Evolutionary conservation across 2,113 vertebrate genomes (phyloP), one percentile per base, ranked within the genome.

Genomic region (Lepidothrix coronata): DNA sequence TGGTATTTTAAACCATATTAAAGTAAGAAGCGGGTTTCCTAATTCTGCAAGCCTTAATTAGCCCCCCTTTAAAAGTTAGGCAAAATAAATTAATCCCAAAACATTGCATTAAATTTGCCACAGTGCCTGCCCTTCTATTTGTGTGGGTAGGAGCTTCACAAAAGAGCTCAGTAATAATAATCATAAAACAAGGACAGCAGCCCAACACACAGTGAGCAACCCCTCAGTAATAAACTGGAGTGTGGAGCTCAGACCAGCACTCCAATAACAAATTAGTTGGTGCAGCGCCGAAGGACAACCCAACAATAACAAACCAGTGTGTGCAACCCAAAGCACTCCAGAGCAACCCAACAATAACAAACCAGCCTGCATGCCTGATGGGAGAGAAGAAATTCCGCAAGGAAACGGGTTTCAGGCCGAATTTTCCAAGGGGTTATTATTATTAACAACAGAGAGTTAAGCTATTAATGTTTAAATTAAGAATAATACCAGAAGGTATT

Each of bases 301-400:
- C 96, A 97, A 96, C 95, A 96, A 96, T 96, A 97, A 97, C 96
- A 97, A 97, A 96, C 88, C 96, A 94, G 91, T 89, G 91, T 87
- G 96, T 80, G 95, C 95, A 96, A 93, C 95, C 92, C 95, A 93
- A 65, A 88, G 89, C 96, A 68, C 96, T 93, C 85, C 3, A 15
- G 73, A 96, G 95, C 88, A 78, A 87, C 96, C 96, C 96, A 97
- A 97, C 92, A 97, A 97, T 91, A 97, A 97, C 95, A 97, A 97
- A 96, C 95, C 91, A 68, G 92, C 78, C 89, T 85, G 96, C 33
- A 79, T 66, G 95, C 79, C 89, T 95, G 92, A 76, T 85, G 92
- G 95, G 94, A 96, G 95, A 93, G 70, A 90, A 97, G 96, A 96
- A 94, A 96, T 95, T 66, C 96, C 46, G 1, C 86, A 87, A 96